phyloP scores from a whole-genome alignment of 2,113 vertebrate species.

The Chaetura pelagica region DNA sequence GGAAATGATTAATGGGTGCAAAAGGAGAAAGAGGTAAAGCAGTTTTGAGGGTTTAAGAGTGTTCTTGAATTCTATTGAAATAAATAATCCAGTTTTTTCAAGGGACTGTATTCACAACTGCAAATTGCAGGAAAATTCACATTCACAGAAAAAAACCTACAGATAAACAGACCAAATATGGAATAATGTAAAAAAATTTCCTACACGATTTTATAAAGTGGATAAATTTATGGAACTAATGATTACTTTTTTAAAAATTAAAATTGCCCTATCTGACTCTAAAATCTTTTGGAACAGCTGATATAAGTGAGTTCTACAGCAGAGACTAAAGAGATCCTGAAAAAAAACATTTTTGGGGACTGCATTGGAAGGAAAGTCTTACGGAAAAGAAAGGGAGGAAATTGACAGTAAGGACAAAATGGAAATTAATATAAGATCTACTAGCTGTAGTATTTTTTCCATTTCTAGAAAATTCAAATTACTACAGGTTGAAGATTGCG shows the following conservation, averaged over 20 bases:
- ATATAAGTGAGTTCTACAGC: background rate
- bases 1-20: background rate
- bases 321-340: background rate
- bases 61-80: background rate
- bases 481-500: background rate
- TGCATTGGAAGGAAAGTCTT: background rate
- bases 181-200: background rate
- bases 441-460: background rate
- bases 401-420: background rate
- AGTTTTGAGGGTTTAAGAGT: background rate
- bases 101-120: conserved; percentile 4
- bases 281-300: background rate
- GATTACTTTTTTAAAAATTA: background rate
- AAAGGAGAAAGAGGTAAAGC: background rate
- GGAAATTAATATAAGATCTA: background rate
- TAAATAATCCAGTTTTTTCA: background rate
- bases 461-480: background rate
- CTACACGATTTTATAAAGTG: conserved; percentile 2
- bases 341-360: background rate
- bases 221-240: conserved; percentile 9
- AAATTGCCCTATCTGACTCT: background rate
- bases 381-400: background rate
- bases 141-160: background rate
- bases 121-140: conserved; percentile 42
- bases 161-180: background rate